Base-by-base conservation (phyloP, 2,888 invertebrate genomes). In the Trisateles emortualis region DNA sequence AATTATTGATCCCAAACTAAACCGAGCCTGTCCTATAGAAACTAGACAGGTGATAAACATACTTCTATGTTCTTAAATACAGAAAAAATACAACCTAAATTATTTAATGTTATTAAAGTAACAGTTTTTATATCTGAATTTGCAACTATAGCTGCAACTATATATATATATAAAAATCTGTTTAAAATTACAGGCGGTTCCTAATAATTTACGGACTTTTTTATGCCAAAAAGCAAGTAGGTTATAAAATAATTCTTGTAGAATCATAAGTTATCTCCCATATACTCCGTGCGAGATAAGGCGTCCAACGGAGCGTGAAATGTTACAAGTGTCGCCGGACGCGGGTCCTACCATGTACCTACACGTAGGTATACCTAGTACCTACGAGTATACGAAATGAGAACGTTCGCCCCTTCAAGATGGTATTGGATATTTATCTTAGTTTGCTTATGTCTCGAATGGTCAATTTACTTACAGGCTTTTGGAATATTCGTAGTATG, bases 241-340 rank as follows among this genome's bases (percentile, higher is more conserved):
- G 1, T 33, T 29, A 40, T 35, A 26, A 33, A 38, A 42, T 44
- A 29, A n/a, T 32, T 22, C 8, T 30, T 10, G 19, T 54, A 52
- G 53, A 59, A 58, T 42, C 57, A 45, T 69, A 72, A 52, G 57
- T 66, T 57, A 65, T 55, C 58, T 64, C 68, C 72, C 64, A 59
- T 64, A 64, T 64, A 74, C 72, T 64, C 69, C 64, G 69, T 62
- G 73, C 66, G 64, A 78, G 81, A 84, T 83, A 85, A 77, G 76
- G 67, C 55, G 72, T 49, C 59, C 79, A 83, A 76, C 80, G 71
- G 72, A 76, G 81, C 86, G 85, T 82, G 86, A 86, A 87, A 88
- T 88, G 83, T 83, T 82, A 84, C 88, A 83, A 86, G 85, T 86
- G 86, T 81, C 80, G 78, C 72, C 68, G 74, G 70, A 49, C 52